Conservation (phyloP, 2,113 vertebrate genomes). For the Meleagris gallopavo region DNA sequence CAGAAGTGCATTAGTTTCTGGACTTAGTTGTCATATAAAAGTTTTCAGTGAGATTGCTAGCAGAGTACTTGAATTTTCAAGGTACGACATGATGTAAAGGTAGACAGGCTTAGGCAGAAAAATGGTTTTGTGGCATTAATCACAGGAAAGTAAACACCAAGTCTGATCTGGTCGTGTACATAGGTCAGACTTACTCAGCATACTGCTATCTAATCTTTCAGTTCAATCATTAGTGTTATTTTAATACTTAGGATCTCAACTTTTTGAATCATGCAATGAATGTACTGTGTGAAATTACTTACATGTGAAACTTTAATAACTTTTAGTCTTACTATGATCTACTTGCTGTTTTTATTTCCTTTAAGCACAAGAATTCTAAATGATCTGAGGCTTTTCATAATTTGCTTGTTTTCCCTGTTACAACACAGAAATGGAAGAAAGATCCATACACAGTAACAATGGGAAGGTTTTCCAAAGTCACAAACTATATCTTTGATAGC, state of each 20-base stretch:
- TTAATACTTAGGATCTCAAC: background rate
- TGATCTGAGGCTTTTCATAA: background rate
- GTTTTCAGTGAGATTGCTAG: constrained; percentile 11
- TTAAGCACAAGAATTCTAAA: background rate
- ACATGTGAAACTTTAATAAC: background rate
- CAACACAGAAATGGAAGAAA: constrained; percentile 89
- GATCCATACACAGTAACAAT: constrained; percentile 92
- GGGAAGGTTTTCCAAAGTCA: constrained; percentile 95
- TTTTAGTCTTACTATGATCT: background rate
- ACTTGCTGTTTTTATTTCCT: background rate
- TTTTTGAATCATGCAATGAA: background rate
- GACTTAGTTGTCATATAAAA: background rate
- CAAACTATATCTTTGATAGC: constrained; percentile 93
- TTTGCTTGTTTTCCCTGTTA: constrained; percentile 52
- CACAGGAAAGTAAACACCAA: constrained; percentile 52
- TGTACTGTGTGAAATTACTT: background rate
- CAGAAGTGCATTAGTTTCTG: background rate
- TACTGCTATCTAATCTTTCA: background rate
- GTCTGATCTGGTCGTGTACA: background rate
- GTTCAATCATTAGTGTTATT: constrained; percentile 18
- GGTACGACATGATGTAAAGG: background rate
- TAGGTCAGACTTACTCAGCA: constrained; percentile 13
- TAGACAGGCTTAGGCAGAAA: constrained; percentile 46
- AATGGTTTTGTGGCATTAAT: constrained; percentile 47
- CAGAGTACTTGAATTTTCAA: background rate